Evolutionary conservation across 2,888 invertebrate species (phyloP).

Genomic region (Folsomia candida): DNA sequence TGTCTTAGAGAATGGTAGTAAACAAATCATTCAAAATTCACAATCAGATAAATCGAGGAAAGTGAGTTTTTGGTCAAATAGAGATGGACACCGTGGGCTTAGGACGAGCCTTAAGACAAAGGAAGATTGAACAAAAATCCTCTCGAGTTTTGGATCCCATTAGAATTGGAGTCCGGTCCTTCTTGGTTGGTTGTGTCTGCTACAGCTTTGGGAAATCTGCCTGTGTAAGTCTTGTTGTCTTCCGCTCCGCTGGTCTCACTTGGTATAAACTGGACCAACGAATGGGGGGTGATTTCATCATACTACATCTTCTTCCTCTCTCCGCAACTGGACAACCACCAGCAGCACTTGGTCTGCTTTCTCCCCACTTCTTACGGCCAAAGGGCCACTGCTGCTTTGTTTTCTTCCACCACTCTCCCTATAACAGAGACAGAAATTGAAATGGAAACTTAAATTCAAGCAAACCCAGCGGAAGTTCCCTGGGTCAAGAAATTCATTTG

Average conservation of each 20-base stretch:
- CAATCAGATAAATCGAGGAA: neutral
- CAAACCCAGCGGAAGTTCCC: neutral
- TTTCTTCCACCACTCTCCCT: neutral
- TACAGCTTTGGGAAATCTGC: constrained; percentile 22
- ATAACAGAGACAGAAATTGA: neutral
- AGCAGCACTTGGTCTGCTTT: neutral
- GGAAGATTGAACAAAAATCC: constrained; percentile 13
- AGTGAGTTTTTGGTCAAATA: neutral
- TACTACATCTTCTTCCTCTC: constrained; percentile 19
- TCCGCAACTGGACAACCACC: neutral
- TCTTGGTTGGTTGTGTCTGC: neutral
- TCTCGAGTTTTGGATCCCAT: constrained; percentile 21
- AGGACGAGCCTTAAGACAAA: neutral
- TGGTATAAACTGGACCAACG: constrained; percentile 15
- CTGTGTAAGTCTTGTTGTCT: constrained; percentile 32
- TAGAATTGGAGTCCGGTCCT: constrained; percentile 22
- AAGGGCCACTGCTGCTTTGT: no score
- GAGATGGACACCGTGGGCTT: neutral
- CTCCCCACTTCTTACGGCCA: neutral
- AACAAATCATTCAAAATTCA: neutral
- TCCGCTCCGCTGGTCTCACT: constrained; percentile 24
- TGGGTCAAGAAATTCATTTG: neutral
- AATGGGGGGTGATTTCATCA: constrained; percentile 15
- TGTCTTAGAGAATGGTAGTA: neutral
- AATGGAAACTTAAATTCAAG: neutral